phyloP scores from a whole-genome alignment of 2,113 vertebrate genomes.

The Hiodon alosoides region DNA sequence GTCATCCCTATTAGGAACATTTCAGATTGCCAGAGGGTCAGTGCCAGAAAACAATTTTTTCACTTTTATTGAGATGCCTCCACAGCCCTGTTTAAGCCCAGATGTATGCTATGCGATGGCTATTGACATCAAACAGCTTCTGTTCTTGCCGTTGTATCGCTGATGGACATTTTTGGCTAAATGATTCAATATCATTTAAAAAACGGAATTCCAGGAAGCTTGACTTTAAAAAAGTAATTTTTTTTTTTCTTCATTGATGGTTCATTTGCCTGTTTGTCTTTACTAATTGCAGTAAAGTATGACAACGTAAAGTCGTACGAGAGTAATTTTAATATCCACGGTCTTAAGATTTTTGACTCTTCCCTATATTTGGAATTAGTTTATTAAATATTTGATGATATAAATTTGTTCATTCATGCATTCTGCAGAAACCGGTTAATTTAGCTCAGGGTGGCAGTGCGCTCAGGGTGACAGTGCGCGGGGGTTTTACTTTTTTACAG shows the following conservation, averaged over 20 bases:
- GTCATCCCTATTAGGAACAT: slow-evolving; percentile 55
- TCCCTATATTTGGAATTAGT: no score
- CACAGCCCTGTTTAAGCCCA: slow-evolving; percentile 54
- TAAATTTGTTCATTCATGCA: no score
- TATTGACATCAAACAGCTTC: slow-evolving; percentile 12
- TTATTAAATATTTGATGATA: no score
- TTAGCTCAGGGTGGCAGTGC: no score
- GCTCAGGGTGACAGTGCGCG: no score
- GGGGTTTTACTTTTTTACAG: no score
- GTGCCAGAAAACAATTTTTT: slow-evolving; percentile 38
- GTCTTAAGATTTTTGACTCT: no score
- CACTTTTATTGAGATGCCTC: slow-evolving; percentile 45
- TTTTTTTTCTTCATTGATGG: not conserved
- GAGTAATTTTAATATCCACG: no score
- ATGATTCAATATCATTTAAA: slow-evolving; percentile 10
- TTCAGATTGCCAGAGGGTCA: slow-evolving; percentile 60
- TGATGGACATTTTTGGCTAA: slow-evolving; percentile 18
- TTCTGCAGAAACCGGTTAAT: no score
- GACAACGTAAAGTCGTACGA: no score
- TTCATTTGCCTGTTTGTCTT: no score
- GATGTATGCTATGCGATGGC: slow-evolving; percentile 1
- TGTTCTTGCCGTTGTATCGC: slow-evolving; percentile 13
- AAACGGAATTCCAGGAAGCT: not conserved
- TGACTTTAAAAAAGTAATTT: slow-evolving; percentile 7
- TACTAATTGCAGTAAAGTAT: no score